Base-by-base conservation (phyloP, 2,797 vertebrate genomes). In the Takifugu rubripes region DNA sequence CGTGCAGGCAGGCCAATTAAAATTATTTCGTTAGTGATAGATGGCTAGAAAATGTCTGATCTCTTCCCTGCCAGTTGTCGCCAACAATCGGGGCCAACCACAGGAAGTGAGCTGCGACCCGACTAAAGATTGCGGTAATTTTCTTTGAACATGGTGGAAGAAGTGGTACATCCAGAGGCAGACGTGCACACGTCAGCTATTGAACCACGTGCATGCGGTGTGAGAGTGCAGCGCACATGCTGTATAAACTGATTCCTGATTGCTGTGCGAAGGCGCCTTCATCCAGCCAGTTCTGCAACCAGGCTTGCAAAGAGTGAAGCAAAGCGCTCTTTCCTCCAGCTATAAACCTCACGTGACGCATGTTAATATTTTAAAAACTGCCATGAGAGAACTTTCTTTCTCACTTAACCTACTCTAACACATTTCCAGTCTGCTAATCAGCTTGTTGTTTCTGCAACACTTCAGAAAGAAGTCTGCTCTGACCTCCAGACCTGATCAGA, bases 181-280 rank as follows among this genome's bases (percentile, higher is more conserved):
- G 3, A 25, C 52, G 29, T 33, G 31, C 36, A 36, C 49, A 17
- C 6, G 10, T 25, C 11, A 29, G 63, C 56, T 21, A 36, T 54
- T 59, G 46, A 33, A 59, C 77, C 8, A 33, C 8, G 0, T 10
- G 2, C 15, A 25, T 67, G 54, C 55, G 29, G 43, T 12, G 1
- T 58, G 57, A 64, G 61, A 71, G 64, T 68, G 67, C 49, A 6
- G 54, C 66, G 55, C 65, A 60, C 29, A 25, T 69, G 69, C 59
- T 75, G 47, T 59, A 70, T 64, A 68, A 70, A 84, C 68, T 77
- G 68, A 14, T 40, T 14, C 56, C 63, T 81, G 82, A 83, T 85
- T 82, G 69, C 67, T 75, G 66, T 61, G 83, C 79, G 61, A 50
- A 50, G 47, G 57, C 46, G 68, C 43, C 58, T 51, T 72, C 66